These are phyloP conservation scores for Crossocerus cetratus DNA, from an alignment of 2,888 invertebrate genomes.

Conservation along the genomic window DNA sequence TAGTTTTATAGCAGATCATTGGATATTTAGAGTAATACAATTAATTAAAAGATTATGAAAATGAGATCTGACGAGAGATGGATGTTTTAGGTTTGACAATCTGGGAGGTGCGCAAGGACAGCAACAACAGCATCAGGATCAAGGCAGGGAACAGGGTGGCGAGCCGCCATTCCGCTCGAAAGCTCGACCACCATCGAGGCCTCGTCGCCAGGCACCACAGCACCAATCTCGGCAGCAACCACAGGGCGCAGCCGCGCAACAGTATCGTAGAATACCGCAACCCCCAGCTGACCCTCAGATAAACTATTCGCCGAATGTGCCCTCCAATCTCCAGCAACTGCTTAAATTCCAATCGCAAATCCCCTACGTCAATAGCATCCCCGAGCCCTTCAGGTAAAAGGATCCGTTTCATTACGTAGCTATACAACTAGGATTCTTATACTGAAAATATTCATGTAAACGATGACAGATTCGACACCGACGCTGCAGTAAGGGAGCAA, in stretches of 20 bases:
- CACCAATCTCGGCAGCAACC: conserved; percentile 30
- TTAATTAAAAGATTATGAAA: neutral
- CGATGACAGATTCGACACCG: conserved; percentile 51
- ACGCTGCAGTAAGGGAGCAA: conserved; percentile 49
- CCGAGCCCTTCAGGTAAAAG: conserved; percentile 71
- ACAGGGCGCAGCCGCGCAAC: conserved; percentile 46
- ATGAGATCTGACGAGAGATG: neutral
- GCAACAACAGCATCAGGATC: conserved; percentile 47
- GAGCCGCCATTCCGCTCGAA: conserved; percentile 57
- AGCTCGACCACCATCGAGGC: conserved; percentile 46
- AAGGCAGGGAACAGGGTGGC: conserved; percentile 35
- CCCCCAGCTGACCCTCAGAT: conserved; percentile 62
- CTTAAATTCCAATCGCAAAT: conserved; percentile 72
- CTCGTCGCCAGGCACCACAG: conserved; percentile 35
- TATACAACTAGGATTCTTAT: too few relatives aligned
- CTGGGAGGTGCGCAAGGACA: conserved; percentile 48
- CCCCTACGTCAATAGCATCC: conserved; percentile 72
- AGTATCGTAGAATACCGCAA: conserved; percentile 63
- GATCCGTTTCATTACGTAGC: too few relatives aligned
- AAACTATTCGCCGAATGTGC: conserved; percentile 68
- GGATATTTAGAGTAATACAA: neutral
- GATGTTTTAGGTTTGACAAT: conserved; percentile 21
- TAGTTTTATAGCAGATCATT: neutral
- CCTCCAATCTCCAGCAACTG: conserved; percentile 65
- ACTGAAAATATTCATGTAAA: too few relatives aligned